Base-by-base conservation (phyloP, 2,113 vertebrate species). In the Tachysurus fulvidraco region DNA sequence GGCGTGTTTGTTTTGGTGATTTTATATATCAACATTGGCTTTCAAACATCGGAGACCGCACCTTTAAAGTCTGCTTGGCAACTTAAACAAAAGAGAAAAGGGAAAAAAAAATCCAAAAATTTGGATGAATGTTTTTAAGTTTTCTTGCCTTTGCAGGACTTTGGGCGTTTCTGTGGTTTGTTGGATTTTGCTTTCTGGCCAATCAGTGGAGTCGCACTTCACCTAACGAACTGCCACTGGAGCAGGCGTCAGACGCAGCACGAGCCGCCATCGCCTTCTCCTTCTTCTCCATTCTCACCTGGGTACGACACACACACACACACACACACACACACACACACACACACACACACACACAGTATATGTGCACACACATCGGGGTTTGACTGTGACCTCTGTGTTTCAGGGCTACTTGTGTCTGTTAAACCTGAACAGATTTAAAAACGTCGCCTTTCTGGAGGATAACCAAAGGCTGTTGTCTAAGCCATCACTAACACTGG, bases 201-300 rank as follows among this genome's bases (percentile, higher is more conserved):
- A 95, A 94, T 93, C 95, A 95, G 91, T 95, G 95, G 95, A 94
- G 94, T 87, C 91, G 88, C 0, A 95, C 94, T 0, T 94, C 95
- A 5, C 91, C 92, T 1, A 92, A 94, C 0, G 93, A 92, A 87
- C 93, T 93, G 25, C 95, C 93, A 0, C 91, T 96, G 78, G 89
- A 87, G 0, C 97, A 97, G 93, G 97, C 96, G 10, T 96, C 96
- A 0, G 97, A 98, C 0, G 97, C 97, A 0, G 98, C 98, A 10
- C 93, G 97, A 57, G 97, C 98, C 93, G 91, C 92, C 86, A 95
- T 95, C 65, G 87, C 94, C 1, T 95, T 95, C 90, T 94, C 94
- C 90, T 95, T 99, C 96, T 99, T 99, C 94, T 99, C 98, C 91
- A 95, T 98, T 93, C 91, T 98, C 59, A 91, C 94, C 91, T 99